Conservation (phyloP, 1,140 invertebrate genomes). For the Nasonia giraulti region DNA sequence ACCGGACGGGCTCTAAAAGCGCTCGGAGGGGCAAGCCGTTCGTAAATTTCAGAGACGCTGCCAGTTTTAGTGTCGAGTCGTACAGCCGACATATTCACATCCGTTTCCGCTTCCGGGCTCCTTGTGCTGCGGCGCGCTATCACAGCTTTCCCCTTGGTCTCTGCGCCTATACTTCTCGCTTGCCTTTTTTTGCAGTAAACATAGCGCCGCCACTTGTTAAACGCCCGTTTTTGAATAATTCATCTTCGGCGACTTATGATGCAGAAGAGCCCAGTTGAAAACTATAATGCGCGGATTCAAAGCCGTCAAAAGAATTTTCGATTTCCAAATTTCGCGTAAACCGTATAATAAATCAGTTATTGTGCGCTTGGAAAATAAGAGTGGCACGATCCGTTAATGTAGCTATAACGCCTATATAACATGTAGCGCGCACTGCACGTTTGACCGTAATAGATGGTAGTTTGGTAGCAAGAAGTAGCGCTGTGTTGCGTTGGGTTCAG, state of each 20-base stretch:
- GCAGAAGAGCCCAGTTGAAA: too few relatives aligned
- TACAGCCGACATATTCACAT: slow-evolving; percentile 53
- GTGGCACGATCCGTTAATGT: not conserved
- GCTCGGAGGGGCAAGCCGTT: slow-evolving; percentile 40
- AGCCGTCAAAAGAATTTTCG: too few relatives aligned
- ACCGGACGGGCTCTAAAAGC: slow-evolving; percentile 53
- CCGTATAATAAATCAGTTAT: too few relatives aligned
- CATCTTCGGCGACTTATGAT: too few relatives aligned
- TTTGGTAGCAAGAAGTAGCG: slow-evolving; percentile 51
- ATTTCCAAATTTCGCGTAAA: too few relatives aligned
- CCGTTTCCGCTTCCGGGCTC: slow-evolving; percentile 46
- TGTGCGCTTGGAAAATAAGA: not conserved
- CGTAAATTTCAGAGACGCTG: slow-evolving; percentile 50
- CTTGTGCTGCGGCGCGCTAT: slow-evolving; percentile 24
- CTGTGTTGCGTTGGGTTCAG: slow-evolving; percentile 46
- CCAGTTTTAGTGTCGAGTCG: slow-evolving; percentile 42
- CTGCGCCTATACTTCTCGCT: not conserved
- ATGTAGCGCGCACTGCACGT: slow-evolving; percentile 27
- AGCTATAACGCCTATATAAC: too few relatives aligned
- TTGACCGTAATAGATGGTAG: slow-evolving; percentile 47
- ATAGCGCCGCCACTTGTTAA: too few relatives aligned
- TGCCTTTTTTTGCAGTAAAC: not conserved
- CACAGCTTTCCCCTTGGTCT: slow-evolving; percentile 7
- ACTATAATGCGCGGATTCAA: too few relatives aligned
- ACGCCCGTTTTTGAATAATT: too few relatives aligned